Base-by-base conservation (phyloP, 2,113 vertebrate species). In the Chrysemys picta region DNA sequence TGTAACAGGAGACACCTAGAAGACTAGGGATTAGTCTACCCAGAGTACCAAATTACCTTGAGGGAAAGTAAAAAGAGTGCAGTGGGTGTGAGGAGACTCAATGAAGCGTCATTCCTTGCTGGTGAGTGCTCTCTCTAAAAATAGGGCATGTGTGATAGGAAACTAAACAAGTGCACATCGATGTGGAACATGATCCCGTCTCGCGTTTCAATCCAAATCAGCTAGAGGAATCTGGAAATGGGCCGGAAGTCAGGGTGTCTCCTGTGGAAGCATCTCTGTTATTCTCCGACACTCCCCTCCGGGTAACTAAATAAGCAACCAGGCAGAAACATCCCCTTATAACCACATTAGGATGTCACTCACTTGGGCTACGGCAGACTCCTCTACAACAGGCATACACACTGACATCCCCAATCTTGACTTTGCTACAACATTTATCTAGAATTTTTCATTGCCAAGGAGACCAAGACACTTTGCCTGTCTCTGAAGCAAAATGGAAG, bases 261-360 rank as follows among this genome's bases (percentile, higher is more conserved):
- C 42, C 42, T 42, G 42, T 42, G 42, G 42, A 42, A 42, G 4
- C 42, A 42, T 42, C 42, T 42, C 42, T 42, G 42, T 42, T 42
- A 42, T 42, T 42, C 42, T 42, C 42, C 42, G 42, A 42, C 42
- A 42, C 42, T 42, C 82, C 81, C 45, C n/a, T 85, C 89, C 88
- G 88, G 82, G 85, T 45, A 91, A 92, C 88, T 62, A 95, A 93
- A 95, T 83, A 87, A 93, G 45, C 54, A 95, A 97, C 94, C 90
- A 96, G 95, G 92, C 16, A 35, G 65, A 54, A 79, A 53, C 38
- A 49, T 80, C 50, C 56, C 38, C 50, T n/a, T 50, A 69, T 72
- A 16, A 27, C 8, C 16, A 16, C 45, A 57, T 72, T 80, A 62
- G 47, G 53, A 31, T 52, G 53, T 24, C 75, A 78, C 56, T 81